Conservation (phyloP, 1,140 invertebrate species). For the Tetramorium simillimum region DNA sequence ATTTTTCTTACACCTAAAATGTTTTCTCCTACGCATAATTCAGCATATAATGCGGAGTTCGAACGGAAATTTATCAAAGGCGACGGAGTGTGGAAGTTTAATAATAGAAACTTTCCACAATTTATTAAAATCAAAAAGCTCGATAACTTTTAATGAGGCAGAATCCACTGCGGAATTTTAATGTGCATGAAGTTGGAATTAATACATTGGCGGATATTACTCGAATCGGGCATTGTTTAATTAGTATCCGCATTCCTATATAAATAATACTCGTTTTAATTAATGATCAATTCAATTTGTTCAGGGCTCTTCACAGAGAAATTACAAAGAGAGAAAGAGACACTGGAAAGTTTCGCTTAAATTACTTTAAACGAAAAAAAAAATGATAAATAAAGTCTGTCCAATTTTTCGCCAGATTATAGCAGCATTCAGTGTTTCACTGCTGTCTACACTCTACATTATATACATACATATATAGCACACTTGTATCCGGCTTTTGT, state of each 20-base stretch:
- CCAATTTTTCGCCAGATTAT: not conserved
- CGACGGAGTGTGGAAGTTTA: not conserved
- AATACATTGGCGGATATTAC: not conserved
- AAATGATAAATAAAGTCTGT: not conserved
- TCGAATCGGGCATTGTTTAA: not conserved
- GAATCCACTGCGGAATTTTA: not conserved
- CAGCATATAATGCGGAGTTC: not conserved
- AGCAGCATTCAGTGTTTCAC: not conserved
- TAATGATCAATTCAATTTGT: not conserved
- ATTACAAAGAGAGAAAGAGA: not conserved
- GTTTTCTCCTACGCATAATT: not conserved
- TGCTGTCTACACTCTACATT: not conserved
- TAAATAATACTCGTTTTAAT: slow-evolving; percentile 34
- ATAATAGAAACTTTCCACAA: slow-evolving; percentile 33
- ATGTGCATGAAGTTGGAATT: not conserved
- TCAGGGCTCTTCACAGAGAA: not conserved
- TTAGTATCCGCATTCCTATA: not conserved
- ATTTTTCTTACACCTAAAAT: not conserved
- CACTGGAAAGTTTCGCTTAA: not conserved
- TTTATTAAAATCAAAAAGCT: slow-evolving; percentile 33
- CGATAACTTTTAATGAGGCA: slow-evolving; percentile 34
- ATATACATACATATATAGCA: not conserved
- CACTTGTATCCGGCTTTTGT: slow-evolving; percentile 18
- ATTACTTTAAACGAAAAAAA: not conserved
- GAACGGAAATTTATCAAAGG: not conserved